Percentiles rank a stretch among this genome's conserved stretches.
Conservation (phyloP, 2,797 vertebrate genomes). For the Perodicticus potto region DNA sequence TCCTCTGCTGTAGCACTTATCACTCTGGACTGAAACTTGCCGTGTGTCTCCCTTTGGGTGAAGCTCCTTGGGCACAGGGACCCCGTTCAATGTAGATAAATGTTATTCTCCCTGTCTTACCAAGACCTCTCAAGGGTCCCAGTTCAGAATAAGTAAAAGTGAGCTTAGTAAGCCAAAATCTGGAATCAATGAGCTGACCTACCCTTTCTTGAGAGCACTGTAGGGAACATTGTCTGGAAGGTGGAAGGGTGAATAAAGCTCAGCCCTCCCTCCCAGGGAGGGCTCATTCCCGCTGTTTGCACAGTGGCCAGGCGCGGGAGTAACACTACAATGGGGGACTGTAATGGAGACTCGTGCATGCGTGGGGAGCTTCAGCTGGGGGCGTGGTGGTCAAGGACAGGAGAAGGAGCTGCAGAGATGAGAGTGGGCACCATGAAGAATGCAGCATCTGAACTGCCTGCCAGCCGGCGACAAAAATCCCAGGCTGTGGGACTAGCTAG, state of each 20-base stretch:
- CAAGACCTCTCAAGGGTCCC: neutral
- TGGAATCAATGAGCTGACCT: neutral
- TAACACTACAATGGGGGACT: fast-evolving
- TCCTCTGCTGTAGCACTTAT: neutral
- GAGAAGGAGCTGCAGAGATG: fast-evolving
- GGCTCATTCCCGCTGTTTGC: too few relatives aligned
- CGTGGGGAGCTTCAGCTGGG: neutral
- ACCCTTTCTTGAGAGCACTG: neutral
- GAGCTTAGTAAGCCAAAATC: neutral
- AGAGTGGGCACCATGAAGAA: fast-evolving
- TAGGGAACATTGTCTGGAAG: neutral
- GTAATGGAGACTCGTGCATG: fast-evolving
- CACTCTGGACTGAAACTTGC: neutral
- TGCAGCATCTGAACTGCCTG: neutral
- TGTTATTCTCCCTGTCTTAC: neutral
- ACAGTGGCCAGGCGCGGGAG: neutral
- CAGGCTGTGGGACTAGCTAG: too few relatives aligned
- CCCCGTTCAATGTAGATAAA: neutral
- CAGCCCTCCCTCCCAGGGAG: neutral
- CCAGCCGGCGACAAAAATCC: neutral
- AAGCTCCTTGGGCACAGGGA: neutral
- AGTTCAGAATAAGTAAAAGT: neutral
- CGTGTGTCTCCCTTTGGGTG: neutral
- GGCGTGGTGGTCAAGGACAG: fast-evolving
- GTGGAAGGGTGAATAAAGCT: neutral